These are phyloP conservation scores for Standfussiana lucernea DNA, from an alignment of 2,888 invertebrate genomes.

Conservation along the genomic window DNA sequence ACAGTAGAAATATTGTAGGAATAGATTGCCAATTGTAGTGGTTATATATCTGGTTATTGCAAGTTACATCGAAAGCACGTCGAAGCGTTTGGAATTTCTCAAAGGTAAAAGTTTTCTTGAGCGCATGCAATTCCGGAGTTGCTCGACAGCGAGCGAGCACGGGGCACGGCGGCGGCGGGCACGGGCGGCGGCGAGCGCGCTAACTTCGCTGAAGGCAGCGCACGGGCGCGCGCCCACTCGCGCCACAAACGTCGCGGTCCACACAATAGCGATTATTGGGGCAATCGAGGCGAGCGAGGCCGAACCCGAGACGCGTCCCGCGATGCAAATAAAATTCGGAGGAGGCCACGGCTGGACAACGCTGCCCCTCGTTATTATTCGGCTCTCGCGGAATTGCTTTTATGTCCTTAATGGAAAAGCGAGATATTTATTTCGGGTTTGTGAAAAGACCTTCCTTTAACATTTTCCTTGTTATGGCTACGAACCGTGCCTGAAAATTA, in stretches of 20 bases:
- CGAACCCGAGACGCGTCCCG: constrained; percentile 81
- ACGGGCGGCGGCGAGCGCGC: constrained; percentile 50
- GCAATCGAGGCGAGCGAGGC: constrained; percentile 82
- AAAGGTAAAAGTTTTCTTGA: constrained; percentile 86
- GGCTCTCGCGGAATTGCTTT: constrained; percentile 89
- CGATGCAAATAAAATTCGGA: constrained; percentile 89
- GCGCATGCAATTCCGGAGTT: constrained; percentile 87
- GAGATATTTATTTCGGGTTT: constrained; percentile 88
- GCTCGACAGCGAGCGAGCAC: constrained; percentile 74
- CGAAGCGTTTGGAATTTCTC: constrained; percentile 84
- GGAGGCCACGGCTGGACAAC: constrained; percentile 86
- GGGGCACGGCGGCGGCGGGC: constrained; percentile 25
- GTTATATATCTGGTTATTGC: constrained; percentile 82
- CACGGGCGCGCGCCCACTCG: constrained; percentile 62
- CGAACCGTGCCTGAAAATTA: constrained; percentile 78
- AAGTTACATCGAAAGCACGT: constrained; percentile 82
- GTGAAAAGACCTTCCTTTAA: constrained; percentile 81
- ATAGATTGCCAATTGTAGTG: constrained; percentile 82
- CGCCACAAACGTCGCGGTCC: constrained; percentile 71
- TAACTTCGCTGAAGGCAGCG: constrained; percentile 52
- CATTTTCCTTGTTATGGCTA: constrained; percentile 82
- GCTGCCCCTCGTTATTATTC: constrained; percentile 90
- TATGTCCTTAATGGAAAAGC: constrained; percentile 90
- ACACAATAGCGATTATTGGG: constrained; percentile 87
- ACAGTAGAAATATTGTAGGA: constrained; percentile 71